These are phyloP conservation scores for Albula glossodonta DNA, from an alignment of 2,113 vertebrate species.

Conservation along the genomic window DNA sequence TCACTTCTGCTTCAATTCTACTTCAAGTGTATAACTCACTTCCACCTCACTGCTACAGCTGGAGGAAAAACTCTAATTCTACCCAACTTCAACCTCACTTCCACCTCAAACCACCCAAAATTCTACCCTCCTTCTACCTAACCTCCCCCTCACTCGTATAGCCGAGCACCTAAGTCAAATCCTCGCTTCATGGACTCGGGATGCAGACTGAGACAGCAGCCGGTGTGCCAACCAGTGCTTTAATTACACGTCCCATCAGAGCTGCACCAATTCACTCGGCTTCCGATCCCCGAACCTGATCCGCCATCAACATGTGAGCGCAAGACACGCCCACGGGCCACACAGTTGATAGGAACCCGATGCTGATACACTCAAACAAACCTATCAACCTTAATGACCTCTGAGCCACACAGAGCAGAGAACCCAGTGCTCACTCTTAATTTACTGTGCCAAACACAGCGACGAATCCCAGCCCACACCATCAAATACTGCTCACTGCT, in stretches of 20 bases:
- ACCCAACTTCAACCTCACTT: too few species aligned
- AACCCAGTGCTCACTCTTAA: too few species aligned
- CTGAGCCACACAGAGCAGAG: background rate
- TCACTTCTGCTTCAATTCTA: too few species aligned
- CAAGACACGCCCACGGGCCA: background rate
- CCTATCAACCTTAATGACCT: background rate
- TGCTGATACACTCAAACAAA: background rate
- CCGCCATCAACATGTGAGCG: background rate
- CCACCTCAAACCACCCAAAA: too few species aligned
- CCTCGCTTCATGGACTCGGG: background rate
- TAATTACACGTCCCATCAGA: conserved; percentile 34
- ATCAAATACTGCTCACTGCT: too few species aligned
- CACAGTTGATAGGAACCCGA: background rate
- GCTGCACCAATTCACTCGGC: conserved; percentile 26
- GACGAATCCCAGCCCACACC: too few species aligned
- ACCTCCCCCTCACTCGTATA: too few species aligned
- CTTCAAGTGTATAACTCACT: too few species aligned
- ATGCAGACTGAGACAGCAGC: background rate
- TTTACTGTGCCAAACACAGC: too few species aligned
- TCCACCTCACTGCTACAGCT: too few species aligned
- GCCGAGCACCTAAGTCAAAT: background rate
- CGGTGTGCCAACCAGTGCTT: background rate
- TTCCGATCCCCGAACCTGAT: conserved; percentile 14
- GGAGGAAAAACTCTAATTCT: too few species aligned
- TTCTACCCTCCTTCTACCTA: too few species aligned